Base-by-base conservation (phyloP, 2,888 invertebrate species). In the Zaprionus lineosus region DNA sequence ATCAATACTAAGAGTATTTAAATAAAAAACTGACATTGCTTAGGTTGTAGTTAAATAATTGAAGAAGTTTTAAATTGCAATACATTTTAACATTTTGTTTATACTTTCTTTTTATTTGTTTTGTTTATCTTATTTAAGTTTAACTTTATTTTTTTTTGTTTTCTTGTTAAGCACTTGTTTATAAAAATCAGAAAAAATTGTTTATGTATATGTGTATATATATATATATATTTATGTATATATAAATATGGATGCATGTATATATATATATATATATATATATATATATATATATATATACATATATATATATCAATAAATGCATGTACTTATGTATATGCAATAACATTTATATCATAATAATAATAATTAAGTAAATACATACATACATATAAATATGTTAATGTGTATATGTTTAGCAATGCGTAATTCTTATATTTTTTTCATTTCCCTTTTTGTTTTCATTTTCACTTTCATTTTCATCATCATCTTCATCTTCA, bases 271-370 rank as follows among this genome's bases (percentile, higher is more conserved):
- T n/a, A 67, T 67, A 44, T 46, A 67, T 72, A 60, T 40, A 51
- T 71, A 61, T 66, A 37, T 58, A 31, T 43, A 60, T 59, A 43
- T 66, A 21, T 66, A 40, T 31, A 31, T 31, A 14, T 31, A 14
- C 6, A 34, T 34, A 34, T 16, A 7, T 15, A 12, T 16, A 34
- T 34, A 34, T 16, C 14, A 15, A 34, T 34, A 34, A 3, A 41
- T 62, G 57, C 57, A 36, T 52, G 48, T 67, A 44, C 61, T 44
- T 37, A 65, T 79, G 76, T 75, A 84, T 83, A 78, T 84, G 83
- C 83, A 79, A 83, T 83, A 84, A 78, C 78, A 78, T 78, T 83
- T 58, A 77, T 75, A 83, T 77, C 57, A 52, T 82, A 83, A 83
- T 83, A 50, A 78, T 67, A 74, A 73, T 79, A 68, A 77, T 69